phyloP scores from a whole-genome alignment of 2,888 invertebrate species.

The Nebria salina region DNA sequence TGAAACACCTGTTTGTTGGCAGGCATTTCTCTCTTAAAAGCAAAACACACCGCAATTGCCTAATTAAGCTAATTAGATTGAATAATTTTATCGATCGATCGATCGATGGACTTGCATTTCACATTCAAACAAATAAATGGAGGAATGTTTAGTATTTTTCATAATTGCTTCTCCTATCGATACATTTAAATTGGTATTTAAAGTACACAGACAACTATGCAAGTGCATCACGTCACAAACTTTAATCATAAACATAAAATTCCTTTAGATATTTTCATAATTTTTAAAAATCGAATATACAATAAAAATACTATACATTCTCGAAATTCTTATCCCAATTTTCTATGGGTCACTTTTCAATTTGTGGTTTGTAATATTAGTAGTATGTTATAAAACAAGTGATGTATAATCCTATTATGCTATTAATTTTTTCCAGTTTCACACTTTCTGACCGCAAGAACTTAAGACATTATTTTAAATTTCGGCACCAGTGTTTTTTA shows the following conservation, averaged over 20 bases:
- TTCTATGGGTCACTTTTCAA: neutral
- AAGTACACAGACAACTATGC: too few species aligned
- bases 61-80: conserved; percentile 37
- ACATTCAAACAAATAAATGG: too few species aligned
- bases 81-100: conserved; percentile 36
- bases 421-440: neutral
- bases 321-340: neutral
- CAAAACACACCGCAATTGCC: conserved; percentile 12
- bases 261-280: too few species aligned
- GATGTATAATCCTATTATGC: too few species aligned
- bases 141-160: too few species aligned
- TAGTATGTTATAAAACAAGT: neutral
- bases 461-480: neutral
- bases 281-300: neutral
- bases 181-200: too few species aligned
- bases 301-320: neutral
- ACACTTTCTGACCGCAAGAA: neutral
- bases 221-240: too few species aligned
- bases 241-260: too few species aligned
- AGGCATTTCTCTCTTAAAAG: conserved; percentile 26
- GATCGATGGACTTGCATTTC: conserved; percentile 16
- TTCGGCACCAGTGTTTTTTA: neutral
- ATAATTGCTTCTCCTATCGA: too few species aligned
- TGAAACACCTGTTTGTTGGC: conserved; percentile 18
- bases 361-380: neutral